phyloP scores from a whole-genome alignment of 2,113 vertebrate species.

The Tragelaphus strepsiceros region DNA sequence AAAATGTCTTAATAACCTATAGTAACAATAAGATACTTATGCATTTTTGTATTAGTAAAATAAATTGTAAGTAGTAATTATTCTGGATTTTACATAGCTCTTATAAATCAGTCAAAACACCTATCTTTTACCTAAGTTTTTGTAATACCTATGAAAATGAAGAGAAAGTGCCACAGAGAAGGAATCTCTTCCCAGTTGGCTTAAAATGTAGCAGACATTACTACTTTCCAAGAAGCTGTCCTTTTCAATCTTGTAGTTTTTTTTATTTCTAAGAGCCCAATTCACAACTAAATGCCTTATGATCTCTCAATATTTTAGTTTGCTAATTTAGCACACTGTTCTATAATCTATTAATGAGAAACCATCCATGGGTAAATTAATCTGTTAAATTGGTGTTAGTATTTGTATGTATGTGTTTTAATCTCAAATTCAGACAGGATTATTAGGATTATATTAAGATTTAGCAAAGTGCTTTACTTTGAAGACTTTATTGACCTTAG shows the following conservation, averaged over 20 bases:
- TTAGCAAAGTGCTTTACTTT: not conserved
- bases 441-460: not conserved
- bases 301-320: not conserved
- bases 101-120: not conserved
- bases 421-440: not conserved
- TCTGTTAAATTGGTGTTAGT: not conserved
- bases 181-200: not conserved
- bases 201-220: not conserved
- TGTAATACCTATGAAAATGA: not conserved
- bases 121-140: not conserved
- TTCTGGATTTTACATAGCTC: not conserved
- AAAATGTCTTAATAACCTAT: not conserved
- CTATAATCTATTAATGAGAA: not conserved
- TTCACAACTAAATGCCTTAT: not conserved
- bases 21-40: constrained; percentile 21
- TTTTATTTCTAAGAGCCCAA: not conserved
- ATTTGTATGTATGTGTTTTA: not conserved
- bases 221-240: not conserved
- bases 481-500: not conserved
- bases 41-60: not conserved
- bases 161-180: not conserved
- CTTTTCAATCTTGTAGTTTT: not conserved
- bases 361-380: not conserved
- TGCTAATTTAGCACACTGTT: not conserved
- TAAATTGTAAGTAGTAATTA: not conserved